Evolutionary conservation across 2,797 vertebrate species (phyloP).

Genomic region (Nothura maculosa): DNA sequence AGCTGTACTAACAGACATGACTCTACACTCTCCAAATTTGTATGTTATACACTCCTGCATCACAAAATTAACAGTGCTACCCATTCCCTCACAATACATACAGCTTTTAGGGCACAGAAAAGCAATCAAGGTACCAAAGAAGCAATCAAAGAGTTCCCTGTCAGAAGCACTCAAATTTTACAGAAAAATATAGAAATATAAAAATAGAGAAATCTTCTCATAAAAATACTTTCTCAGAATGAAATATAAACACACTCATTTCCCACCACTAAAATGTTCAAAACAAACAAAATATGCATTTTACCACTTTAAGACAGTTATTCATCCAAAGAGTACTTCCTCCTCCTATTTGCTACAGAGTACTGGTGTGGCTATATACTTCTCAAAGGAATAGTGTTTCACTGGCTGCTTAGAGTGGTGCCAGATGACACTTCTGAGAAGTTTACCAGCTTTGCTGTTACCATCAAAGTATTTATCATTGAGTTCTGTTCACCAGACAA

Average conservation of each 20-base stretch:
- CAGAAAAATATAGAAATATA: background rate
- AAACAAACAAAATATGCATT: background rate
- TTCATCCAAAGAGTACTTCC: background rate
- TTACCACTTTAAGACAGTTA: background rate
- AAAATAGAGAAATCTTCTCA: background rate
- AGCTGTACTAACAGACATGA: background rate
- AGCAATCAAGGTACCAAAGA: background rate
- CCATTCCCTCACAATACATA: fast-evolving
- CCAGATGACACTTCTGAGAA: background rate
- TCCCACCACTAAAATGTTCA: background rate
- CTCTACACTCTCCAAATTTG: background rate
- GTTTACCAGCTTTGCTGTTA: background rate
- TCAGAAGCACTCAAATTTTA: background rate
- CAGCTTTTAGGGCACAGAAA: background rate
- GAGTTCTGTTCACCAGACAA: background rate
- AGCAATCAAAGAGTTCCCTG: background rate
- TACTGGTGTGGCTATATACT: background rate
- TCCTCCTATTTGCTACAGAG: background rate
- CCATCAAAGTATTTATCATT: background rate
- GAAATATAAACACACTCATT: background rate
- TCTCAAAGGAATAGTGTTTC: background rate
- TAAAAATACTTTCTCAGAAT: background rate
- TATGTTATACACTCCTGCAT: background rate
- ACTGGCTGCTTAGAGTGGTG: background rate
- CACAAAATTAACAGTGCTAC: background rate